Conservation (phyloP, 1,140 invertebrate genomes). For the Aleiodes sp. region DNA sequence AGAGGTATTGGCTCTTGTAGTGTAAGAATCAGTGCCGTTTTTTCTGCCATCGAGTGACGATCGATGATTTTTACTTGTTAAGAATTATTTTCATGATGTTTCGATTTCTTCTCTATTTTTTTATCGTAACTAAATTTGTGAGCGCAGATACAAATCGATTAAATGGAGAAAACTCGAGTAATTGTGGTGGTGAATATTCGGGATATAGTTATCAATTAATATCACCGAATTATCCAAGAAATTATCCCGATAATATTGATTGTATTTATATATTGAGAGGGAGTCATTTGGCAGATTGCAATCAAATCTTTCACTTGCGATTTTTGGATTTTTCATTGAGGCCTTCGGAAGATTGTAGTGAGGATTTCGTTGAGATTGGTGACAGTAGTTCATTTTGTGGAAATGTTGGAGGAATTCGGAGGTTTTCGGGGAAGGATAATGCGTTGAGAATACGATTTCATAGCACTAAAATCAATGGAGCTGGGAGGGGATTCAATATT, state of each 20-base stretch:
- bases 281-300: slow-evolving; percentile 56
- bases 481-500: slow-evolving; percentile 64
- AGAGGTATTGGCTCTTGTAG: slow-evolving; percentile 44
- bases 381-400: slow-evolving; percentile 64
- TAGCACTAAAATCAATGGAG: slow-evolving; percentile 30
- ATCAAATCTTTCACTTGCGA: slow-evolving; percentile 67
- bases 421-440: slow-evolving; percentile 63
- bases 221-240: slow-evolving; percentile 66
- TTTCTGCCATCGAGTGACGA: slow-evolving; percentile 22
- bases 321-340: slow-evolving; percentile 68
- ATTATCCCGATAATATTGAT: slow-evolving; percentile 60
- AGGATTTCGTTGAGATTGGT: slow-evolving; percentile 64
- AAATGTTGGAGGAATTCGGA: slow-evolving; percentile 59
- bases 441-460: slow-evolving; percentile 58
- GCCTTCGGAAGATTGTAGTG: slow-evolving; percentile 61
- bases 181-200: slow-evolving; percentile 51
- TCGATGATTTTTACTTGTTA: no score
- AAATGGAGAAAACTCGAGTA: slow-evolving; percentile 10
- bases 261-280: slow-evolving; percentile 67
- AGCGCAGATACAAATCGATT: slow-evolving; percentile 2
- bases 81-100: background rate
- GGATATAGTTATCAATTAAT: slow-evolving; percentile 51
- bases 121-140: background rate
- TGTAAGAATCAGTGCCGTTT: slow-evolving; percentile 43
- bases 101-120: background rate